Percentiles rank a stretch among this genome's conserved stretches.
Conservation (phyloP, 23 tunicate genomes). For the Styela clava region DNA sequence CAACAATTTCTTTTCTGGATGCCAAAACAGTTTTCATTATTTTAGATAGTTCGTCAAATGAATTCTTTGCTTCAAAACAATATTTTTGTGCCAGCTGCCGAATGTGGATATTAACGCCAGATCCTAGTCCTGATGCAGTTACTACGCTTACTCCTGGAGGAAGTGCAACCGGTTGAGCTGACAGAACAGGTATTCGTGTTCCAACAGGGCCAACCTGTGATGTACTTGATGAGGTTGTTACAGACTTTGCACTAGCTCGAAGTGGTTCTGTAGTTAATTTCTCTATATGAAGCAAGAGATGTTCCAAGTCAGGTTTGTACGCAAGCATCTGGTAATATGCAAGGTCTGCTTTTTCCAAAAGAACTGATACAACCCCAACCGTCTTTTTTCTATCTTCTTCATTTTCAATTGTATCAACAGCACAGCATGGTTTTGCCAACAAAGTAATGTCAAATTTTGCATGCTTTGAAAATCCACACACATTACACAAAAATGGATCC, state of each 20-base stretch:
- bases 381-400: constrained; percentile 93
- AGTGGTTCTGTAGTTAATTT: not conserved
- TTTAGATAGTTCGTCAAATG: constrained; percentile 71
- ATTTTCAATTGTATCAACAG: constrained; percentile 88
- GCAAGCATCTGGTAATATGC: constrained; percentile 68
- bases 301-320: constrained; percentile 70
- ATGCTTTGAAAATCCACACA: constrained; percentile 94
- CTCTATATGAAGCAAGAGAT: constrained; percentile 48
- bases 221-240: not conserved
- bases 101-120: constrained; percentile 68
- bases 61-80: constrained; percentile 39
- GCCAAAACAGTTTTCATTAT: constrained; percentile 82
- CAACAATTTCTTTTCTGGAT: constrained; percentile 76
- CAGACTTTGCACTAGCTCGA: not conserved
- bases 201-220: not conserved
- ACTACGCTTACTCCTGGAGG: not conserved
- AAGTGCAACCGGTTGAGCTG: constrained; percentile 13
- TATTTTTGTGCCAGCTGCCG: constrained; percentile 85
- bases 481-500: constrained; percentile 93
- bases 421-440: constrained; percentile 77
- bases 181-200: constrained; percentile 17
- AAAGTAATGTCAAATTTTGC: constrained; percentile 91
- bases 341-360: constrained; percentile 85
- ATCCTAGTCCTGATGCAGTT: constrained; percentile 20
- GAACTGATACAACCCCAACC: constrained; percentile 48